Evolutionary conservation across 2,888 invertebrate genomes (phyloP).

Genomic region (Incurvaria masculella): DNA sequence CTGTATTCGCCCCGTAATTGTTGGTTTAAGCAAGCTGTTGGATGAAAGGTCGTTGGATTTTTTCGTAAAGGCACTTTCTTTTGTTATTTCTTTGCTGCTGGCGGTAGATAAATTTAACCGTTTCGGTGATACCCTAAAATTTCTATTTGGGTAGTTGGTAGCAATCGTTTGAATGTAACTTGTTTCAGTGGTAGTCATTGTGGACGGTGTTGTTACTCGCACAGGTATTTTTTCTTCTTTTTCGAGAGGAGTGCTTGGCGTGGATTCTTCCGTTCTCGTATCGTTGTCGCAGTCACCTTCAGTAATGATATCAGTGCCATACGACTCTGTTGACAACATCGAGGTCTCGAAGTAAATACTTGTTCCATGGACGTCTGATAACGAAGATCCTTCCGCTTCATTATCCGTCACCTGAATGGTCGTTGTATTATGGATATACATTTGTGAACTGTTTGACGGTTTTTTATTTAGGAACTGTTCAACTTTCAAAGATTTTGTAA

Average conservation of each 20-base stretch:
- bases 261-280: conserved; percentile 27
- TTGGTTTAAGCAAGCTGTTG: conserved; percentile 23
- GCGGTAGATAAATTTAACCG: conserved; percentile 28
- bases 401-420: conserved; percentile 45
- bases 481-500: not conserved
- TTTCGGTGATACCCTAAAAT: conserved; percentile 35
- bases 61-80: conserved; percentile 31
- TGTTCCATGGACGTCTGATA: conserved; percentile 48
- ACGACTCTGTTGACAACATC: conserved; percentile 46
- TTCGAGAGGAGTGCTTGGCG: conserved; percentile 29
- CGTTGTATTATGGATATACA: conserved; percentile 55
- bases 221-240: conserved; percentile 23
- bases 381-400: conserved; percentile 35
- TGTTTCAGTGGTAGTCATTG: conserved; percentile 29
- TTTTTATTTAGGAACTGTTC: not conserved
- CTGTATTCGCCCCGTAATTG: conserved; percentile 37
- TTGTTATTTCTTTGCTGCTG: conserved; percentile 35
- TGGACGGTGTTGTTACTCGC: conserved; percentile 28
- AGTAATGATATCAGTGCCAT: conserved; percentile 32
- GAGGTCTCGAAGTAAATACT: conserved; percentile 53
- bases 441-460: conserved; percentile 20
- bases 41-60: conserved; percentile 26
- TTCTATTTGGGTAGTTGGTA: conserved; percentile 20
- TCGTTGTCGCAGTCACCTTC: conserved; percentile 47
- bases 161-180: conserved; percentile 21